Base-by-base conservation (phyloP, 2,888 invertebrate species). In the Xestia xanthographa region DNA sequence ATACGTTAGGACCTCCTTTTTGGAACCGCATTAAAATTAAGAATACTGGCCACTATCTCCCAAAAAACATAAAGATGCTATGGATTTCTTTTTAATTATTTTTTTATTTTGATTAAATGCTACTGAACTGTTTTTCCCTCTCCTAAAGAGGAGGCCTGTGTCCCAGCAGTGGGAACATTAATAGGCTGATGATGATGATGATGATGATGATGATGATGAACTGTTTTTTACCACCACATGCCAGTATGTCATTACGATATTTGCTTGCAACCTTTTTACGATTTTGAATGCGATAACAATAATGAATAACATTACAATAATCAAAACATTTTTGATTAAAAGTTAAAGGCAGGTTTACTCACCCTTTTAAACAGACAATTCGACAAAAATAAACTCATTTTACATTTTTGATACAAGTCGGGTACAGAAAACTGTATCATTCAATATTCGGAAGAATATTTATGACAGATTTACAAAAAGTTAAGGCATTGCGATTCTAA, bases 401-500 rank as follows among this genome's bases (percentile, higher is more conserved):
- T n/a, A n/a, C 41, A 6, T 63, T 22, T 22, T 63, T 63, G 14
- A 26, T 9, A 41, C 4, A 41, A 17, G 8, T 41, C 34, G 3
- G 1, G 8, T 12, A 34, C 1, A 5, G 29, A 53, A 45, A 38
- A 9, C 45, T 5, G 9, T 50, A 17, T 53, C 29, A 20, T 34
- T 8, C 34, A 50, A 58, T 17, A 53, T 29, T 66, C 20, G 12
- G 9, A n/a, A 56, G 34, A 14, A 60, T 5, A 79, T 79, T 66
- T 83, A 62, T 72, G 81, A 58, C 50, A 69, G 62, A 63, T 82
- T 65, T 38, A 56, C 56, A 72, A 68, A 82, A 81, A 80, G 80
- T 84, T 62, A 73, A 77, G 70, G 72, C 78, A 86, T 87, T 80
- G 86, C 80, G 75, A 87, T 79, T 82, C 85, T 87, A 92, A 93